Evolutionary conservation across 2,888 invertebrate genomes (phyloP), one percentile per base, ranked within the genome.

Genomic region (Ryuthela nishihirai): DNA sequence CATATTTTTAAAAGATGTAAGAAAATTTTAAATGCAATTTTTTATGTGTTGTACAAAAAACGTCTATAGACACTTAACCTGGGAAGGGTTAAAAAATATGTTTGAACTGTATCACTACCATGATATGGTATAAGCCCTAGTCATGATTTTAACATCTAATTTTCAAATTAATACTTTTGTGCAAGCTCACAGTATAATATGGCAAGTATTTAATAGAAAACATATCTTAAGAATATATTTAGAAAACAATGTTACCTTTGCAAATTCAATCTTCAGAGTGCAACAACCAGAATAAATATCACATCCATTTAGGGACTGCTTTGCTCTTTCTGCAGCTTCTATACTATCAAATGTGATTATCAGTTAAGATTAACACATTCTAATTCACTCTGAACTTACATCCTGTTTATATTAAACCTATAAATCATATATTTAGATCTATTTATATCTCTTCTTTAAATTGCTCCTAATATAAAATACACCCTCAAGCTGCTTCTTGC

Each of bases 251-350:
- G n/a, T 82, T 76, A 98, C 97, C 90, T 97, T 97, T 53, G 98
- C 98, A 76, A 85, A 99, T 80, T 99, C 98, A 75, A 98, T 95
- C 82, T 97, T 95, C 72, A 99, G 81, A 65, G 98, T 98, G 78
- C 98, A 99, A 80, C 98, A 99, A 65, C 98, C 98, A 42, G 95
- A 94, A 80, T 99, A 99, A 73, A 99, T 97, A 78, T 99, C 98
- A 65, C 97, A 97, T 68, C 98, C 98, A 78, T 97, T 92, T 69
- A 99, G 83, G 63, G 88, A 85, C 69, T 94, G 91, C 75, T 97
- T 94, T 64, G 95, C 97, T 73, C 92, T 79, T 68, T 91, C 86
- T 56, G 98, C 98, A 10, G 91, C 85, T 71, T 98, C 97, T 69
- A 92, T 81, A 72, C 83, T 87, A 77, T 97, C 97, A 79, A 97